Evolutionary conservation across 23 tunicate species (phyloP).

Genomic region (Styela clava): DNA sequence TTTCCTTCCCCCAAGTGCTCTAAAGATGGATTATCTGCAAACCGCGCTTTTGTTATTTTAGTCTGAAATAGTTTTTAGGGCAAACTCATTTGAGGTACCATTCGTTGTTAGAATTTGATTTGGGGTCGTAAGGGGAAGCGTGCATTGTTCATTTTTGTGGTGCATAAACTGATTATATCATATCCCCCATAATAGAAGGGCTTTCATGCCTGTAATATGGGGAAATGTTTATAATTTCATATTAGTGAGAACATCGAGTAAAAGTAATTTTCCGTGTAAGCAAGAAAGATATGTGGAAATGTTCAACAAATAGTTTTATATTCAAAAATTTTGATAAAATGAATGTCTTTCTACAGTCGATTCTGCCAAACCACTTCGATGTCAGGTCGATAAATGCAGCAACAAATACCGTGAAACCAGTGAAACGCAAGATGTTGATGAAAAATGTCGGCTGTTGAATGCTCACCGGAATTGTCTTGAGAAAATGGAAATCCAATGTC

Average conservation of each 20-base stretch:
- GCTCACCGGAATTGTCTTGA: conserved; percentile 30
- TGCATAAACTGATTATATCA: background rate
- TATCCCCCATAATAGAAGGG: background rate
- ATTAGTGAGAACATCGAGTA: no score
- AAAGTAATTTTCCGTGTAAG: no score
- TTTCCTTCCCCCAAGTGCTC: background rate
- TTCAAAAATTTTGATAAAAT: no score
- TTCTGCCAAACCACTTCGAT: background rate
- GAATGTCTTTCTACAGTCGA: no score
- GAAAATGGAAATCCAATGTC: conserved; percentile 14
- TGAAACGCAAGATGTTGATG: background rate
- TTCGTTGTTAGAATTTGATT: background rate
- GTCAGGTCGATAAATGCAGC: conserved; percentile 23
- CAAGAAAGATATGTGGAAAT: no score
- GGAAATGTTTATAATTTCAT: no score
- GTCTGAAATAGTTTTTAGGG: background rate
- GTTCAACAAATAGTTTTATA: no score
- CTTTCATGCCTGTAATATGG: no score
- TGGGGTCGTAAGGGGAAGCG: conserved; percentile 1
- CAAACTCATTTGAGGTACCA: background rate
- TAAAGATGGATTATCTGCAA: background rate
- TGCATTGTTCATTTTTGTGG: background rate
- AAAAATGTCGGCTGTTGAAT: conserved; percentile 21
- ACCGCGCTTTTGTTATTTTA: background rate
- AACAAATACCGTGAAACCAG: background rate